Conservation (phyloP, 2,113 vertebrate genomes). For the Bujurquina vittata region DNA sequence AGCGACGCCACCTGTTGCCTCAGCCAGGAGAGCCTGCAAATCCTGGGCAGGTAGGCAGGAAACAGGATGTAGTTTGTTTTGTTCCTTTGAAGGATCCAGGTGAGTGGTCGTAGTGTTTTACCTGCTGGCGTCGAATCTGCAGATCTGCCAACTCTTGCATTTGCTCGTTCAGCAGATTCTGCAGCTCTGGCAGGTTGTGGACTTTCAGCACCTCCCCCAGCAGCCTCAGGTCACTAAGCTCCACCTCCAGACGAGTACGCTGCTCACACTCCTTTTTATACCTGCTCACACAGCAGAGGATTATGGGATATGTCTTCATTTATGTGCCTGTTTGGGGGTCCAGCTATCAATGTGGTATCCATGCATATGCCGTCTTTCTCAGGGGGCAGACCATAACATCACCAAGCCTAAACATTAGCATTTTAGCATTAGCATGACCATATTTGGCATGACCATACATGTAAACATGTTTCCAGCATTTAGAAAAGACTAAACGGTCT, state of each 20-base stretch:
- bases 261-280: slow-evolving; percentile 12
- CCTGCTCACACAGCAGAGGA: slow-evolving; percentile 25
- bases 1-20: neutral
- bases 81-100: neutral
- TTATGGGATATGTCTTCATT: neutral
- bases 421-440: neutral
- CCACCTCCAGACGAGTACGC: neutral
- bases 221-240: slow-evolving; percentile 17
- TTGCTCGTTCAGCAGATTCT: neutral
- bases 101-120: neutral
- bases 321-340: neutral
- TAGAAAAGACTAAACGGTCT: neutral
- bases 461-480: no score
- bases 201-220: slow-evolving; percentile 12
- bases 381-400: no score
- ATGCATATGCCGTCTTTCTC: no score
- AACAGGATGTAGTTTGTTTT: neutral
- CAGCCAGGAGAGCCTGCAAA: slow-evolving; percentile 1
- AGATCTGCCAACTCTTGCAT: neutral
- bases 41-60: slow-evolving; percentile 23
- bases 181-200: slow-evolving; percentile 25
- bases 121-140: slow-evolving; percentile 26
- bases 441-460: neutral
- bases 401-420: no score
- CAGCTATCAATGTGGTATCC: neutral